A percentile compares a stretch with the other conserved stretches of the same genome.
Conservation (phyloP, 2,888 invertebrate species). For the Hybos culiciformis region DNA sequence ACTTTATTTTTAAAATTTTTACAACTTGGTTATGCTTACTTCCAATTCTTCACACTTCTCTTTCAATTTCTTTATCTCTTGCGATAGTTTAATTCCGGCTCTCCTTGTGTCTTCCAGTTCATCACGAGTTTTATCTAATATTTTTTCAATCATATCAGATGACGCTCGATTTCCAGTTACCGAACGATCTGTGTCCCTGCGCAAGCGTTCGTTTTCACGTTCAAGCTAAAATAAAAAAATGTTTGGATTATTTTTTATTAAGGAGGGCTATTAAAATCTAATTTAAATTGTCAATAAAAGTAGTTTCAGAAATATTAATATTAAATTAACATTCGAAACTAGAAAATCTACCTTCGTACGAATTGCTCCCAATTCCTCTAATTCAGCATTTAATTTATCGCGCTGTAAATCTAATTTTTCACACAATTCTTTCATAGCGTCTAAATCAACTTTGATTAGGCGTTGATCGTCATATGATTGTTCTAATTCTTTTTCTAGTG, state of each 20-base stretch:
- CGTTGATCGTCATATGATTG: slow-evolving; percentile 43
- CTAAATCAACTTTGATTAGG: slow-evolving; percentile 46
- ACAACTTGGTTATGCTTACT: slow-evolving; percentile 19
- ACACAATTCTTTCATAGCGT: slow-evolving; percentile 45
- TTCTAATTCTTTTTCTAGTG: slow-evolving; percentile 50
- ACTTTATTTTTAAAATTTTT: background rate
- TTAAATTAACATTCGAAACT: background rate
- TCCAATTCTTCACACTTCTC: slow-evolving; percentile 23
- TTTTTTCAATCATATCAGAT: slow-evolving; percentile 41
- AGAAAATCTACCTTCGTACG: slow-evolving; percentile 32
- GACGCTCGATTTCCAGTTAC: slow-evolving; percentile 26
- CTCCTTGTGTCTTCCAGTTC: slow-evolving; percentile 39
- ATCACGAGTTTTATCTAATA: slow-evolving; percentile 42
- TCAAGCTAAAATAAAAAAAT: slow-evolving; percentile 34
- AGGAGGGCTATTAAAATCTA: slow-evolving; percentile 5
- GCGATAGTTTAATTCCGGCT: slow-evolving; percentile 22
- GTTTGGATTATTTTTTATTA: background rate
- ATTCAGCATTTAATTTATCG: slow-evolving; percentile 44
- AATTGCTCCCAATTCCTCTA: slow-evolving; percentile 38
- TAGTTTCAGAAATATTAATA: slow-evolving; percentile 13
- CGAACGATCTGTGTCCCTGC: slow-evolving; percentile 23
- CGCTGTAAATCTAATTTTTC: slow-evolving; percentile 53
- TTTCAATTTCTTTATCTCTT: slow-evolving; percentile 26
- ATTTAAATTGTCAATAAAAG: slow-evolving; percentile 6
- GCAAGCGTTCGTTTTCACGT: slow-evolving; percentile 37